Evolutionary conservation across 2,113 vertebrate genomes (phyloP).

Genomic region (Spilogale gracilis): DNA sequence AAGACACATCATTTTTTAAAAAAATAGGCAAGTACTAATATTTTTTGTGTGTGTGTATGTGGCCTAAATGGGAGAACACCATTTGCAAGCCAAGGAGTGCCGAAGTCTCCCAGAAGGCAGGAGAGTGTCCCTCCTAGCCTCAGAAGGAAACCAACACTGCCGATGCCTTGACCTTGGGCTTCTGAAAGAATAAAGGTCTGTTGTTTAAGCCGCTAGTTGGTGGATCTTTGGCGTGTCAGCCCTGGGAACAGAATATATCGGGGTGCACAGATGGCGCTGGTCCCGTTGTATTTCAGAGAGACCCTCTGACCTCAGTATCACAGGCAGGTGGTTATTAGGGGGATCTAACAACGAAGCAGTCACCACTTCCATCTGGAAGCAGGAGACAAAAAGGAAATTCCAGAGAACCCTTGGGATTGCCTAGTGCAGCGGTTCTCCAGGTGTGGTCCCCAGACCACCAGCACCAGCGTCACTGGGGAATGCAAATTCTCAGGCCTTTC

Average conservation of each 20-base stretch:
- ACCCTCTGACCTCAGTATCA: not conserved
- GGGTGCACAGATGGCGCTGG: not conserved
- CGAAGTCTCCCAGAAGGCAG: not conserved
- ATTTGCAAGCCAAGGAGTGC: not conserved
- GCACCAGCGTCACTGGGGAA: too few species aligned
- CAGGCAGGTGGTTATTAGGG: not conserved
- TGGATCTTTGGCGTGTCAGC: not conserved
- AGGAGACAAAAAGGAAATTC: not conserved
- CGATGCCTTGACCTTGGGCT: rapidly evolving
- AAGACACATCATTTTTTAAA: not conserved
- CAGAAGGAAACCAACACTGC: not conserved
- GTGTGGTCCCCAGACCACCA: not conserved
- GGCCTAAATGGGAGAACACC: not conserved
- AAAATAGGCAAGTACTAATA: not conserved
- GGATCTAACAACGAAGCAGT: not conserved
- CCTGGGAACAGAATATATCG: not conserved
- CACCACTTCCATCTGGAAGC: not conserved
- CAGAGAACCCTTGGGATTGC: rapidly evolving
- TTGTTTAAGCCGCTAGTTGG: not conserved
- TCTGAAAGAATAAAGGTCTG: not conserved
- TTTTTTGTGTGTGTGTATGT: not conserved
- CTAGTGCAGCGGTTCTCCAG: too few species aligned
- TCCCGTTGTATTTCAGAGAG: not conserved
- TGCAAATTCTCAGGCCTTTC: not conserved
- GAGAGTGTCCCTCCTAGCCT: not conserved